Base-by-base conservation (phyloP, 2,113 vertebrate genomes). In the Peromyscus polionotus region DNA sequence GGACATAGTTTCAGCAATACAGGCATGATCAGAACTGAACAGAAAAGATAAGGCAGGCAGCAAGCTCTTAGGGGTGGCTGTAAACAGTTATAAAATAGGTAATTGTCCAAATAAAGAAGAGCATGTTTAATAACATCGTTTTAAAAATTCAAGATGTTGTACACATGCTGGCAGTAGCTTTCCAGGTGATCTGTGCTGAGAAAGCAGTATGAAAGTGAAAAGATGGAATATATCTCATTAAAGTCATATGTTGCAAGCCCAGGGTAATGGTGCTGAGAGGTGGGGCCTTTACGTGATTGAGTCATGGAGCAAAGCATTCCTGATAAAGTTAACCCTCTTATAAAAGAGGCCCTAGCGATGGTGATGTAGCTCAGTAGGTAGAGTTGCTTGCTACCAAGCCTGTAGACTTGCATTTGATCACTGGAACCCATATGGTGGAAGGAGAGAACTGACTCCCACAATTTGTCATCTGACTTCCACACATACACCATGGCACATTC, bases 131-230 rank as follows among this genome's bases (percentile, higher is more conserved):
- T 70, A 92, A 95, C 39, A 0, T 42, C 13, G 4, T 6, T 91
- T 94, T 86, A 68, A 77, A 94, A 72, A 81, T 90, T 24, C 81
- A 92, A 92, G 20, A 65, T 65, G 24, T 5, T 12, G 3, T 80
- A 16, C 4, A 24, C 59, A 54, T 90, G 33, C 45, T 79, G n/a
- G 80, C 20, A 68, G 14, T 65, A 10, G 86, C 67, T 92, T 39
- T 96, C 22, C 63, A 92, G 20, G 28, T 63, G 26, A 90, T 5
- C 39, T 95, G 11, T 85, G 54, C 84, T 93, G 76, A 79, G 72
- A 84, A 79, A 70, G 0, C 75, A 79, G 42, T 90, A 13, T 80
- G 65, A 79, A 96, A 93, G 19, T 36, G 36, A 86, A 80, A 22
- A 95, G 20, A 81, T 1, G 5, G 36, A 13, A 94, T 39, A 11